A percentile compares a stretch with the other conserved stretches of the same genome.
Conservation (phyloP, 2,888 invertebrate species). For the Eucera pruinosa region DNA sequence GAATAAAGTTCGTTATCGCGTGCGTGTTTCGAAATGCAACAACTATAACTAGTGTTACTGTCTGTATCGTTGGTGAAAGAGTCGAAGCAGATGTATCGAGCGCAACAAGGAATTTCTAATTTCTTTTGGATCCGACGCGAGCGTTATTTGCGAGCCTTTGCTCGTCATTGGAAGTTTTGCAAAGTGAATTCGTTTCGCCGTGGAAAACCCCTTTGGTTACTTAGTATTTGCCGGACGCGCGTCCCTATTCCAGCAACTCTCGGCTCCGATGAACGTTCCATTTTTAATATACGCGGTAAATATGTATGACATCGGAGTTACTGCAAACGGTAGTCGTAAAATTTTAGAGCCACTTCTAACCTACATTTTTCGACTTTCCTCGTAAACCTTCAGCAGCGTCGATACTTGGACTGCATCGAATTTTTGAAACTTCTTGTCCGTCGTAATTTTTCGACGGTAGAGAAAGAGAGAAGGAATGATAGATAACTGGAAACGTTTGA, state of each 20-base stretch:
- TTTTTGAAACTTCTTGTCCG: not conserved
- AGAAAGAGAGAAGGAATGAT: not conserved
- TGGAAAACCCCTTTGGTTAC: not conserved
- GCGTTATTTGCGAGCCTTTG: too few species aligned
- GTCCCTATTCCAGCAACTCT: not conserved
- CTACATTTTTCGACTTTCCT: constrained; percentile 11
- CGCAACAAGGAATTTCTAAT: constrained; percentile 9
- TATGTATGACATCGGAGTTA: constrained; percentile 9
- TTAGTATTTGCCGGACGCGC: not conserved
- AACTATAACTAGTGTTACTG: too few species aligned
- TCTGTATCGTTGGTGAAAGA: too few species aligned
- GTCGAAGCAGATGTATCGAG: not conserved
- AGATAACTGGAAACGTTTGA: not conserved
- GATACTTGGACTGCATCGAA: constrained; percentile 5
- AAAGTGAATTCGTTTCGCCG: not conserved
- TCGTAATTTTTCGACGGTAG: not conserved
- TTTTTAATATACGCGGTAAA: constrained; percentile 7
- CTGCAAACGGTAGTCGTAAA: constrained; percentile 29
- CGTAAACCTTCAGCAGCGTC: constrained; percentile 27
- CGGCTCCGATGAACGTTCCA: constrained; percentile 18
- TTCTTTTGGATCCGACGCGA: constrained; percentile 19
- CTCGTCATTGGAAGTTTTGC: not conserved
- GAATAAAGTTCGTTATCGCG: not conserved
- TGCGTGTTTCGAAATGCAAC: too few species aligned
- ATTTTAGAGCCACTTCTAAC: constrained; percentile 13